phyloP scores from a whole-genome alignment of 2,113 vertebrate genomes.

The Bufo bufo region DNA sequence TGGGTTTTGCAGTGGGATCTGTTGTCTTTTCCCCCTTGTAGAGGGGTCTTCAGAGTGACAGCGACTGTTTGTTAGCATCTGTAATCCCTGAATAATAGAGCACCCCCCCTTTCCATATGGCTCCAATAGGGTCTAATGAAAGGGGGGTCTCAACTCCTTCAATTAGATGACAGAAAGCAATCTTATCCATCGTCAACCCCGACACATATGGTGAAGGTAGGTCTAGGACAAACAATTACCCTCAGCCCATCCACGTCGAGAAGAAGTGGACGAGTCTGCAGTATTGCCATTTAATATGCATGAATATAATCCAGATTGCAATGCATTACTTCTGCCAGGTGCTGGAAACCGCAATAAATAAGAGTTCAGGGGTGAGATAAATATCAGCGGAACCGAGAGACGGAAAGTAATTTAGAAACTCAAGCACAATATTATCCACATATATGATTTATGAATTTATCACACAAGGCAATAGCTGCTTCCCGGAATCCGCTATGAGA shows the following conservation, averaged over 20 bases:
- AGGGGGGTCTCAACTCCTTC: neutral
- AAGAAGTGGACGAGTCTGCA: neutral
- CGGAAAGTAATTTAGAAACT: constrained; percentile 75
- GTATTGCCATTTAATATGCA: constrained; percentile 70
- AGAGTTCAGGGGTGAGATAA: constrained; percentile 71
- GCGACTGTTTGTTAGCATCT: too few relatives aligned
- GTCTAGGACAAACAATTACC: neutral
- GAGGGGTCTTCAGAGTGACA: too few relatives aligned
- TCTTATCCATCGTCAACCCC: neutral
- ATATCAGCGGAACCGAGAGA: constrained; percentile 67
- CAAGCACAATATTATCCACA: constrained; percentile 69
- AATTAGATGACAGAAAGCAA: neutral
- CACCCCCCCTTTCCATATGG: too few relatives aligned
- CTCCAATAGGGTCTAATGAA: neutral
- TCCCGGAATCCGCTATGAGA: constrained; percentile 74
- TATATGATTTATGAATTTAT: constrained; percentile 76
- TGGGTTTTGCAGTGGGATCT: too few relatives aligned
- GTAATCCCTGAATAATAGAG: too few relatives aligned
- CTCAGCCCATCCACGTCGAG: neutral
- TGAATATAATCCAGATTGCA: constrained; percentile 75
- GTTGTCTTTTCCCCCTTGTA: too few relatives aligned
- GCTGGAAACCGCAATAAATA: constrained; percentile 74
- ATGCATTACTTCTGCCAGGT: constrained; percentile 69
- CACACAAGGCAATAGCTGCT: constrained; percentile 74
- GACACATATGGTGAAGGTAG: neutral